Base-by-base conservation (phyloP, 64 coral and sea anemone genomes). In the Acropora yongei region DNA sequence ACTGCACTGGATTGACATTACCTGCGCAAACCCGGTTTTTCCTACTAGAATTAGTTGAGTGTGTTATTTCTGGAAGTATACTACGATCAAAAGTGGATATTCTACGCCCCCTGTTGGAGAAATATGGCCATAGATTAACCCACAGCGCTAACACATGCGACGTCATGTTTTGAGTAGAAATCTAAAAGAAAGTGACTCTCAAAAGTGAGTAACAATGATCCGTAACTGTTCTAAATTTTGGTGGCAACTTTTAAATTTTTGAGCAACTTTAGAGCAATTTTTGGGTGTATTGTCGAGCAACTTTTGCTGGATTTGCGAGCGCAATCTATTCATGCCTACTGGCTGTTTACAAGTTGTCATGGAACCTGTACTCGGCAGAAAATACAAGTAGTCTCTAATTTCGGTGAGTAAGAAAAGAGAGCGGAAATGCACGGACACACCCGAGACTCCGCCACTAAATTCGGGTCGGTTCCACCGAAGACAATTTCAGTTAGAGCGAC, bases 71-170 rank as follows among this genome's bases (percentile, higher is more conserved):
- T 93, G 91, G 91, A 80, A 1, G 84, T 78, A 86, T 93, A 79
- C 77, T 85, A 0, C 76, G 88, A 93, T 86, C 65, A 86, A 93
- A 93, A 93, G 82, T 93, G 71, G 77, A 93, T 87, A 13, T 74
- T 76, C 63, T 93, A 66, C 75, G 83, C 76, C 91, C 91, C 88
- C 16, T 93, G 12, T 41, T 88, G 72, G 91, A 87, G 82, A 93
- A 81, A 39, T 93, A 87, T 93, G 91, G 84, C 61, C 83, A 93
- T 78, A 93, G 75, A 87, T 93, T 92, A 88, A 93, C 91, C 91
- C 41, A 69, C 61, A 86, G 82, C 4, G 41, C 91, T 40, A 77
- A 55, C 51, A 55, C 4, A 4, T 55, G 51, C 51, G 51, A 55
- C 51, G 51, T 55, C 51, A 55, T 55, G 51, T 55, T 55, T 55